Percentiles rank a stretch among this genome's conserved stretches.
Conservation (phyloP, 2,888 invertebrate genomes). For the Drosophila quasianomalipes region DNA sequence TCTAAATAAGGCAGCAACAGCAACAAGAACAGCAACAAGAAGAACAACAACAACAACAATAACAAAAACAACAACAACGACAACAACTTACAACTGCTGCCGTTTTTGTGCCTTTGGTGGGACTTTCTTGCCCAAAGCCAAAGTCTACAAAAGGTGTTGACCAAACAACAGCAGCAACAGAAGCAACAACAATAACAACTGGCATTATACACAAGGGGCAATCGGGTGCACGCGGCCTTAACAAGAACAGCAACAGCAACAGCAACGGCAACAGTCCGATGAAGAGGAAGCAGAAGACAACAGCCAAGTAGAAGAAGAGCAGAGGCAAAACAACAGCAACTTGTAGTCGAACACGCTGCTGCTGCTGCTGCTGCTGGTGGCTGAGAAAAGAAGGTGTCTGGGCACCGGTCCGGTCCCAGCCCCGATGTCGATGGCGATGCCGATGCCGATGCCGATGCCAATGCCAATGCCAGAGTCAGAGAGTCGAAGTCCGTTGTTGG, state of each 20-base stretch:
- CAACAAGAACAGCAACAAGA: slow-evolving; percentile 31
- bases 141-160: slow-evolving; percentile 78
- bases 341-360: slow-evolving; percentile 47
- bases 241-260: slow-evolving; percentile 51
- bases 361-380: slow-evolving; percentile 23
- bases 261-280: slow-evolving; percentile 13
- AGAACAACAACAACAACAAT: slow-evolving; percentile 28
- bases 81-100: slow-evolving; percentile 75
- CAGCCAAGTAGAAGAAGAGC: slow-evolving; percentile 18
- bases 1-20: slow-evolving; percentile 37
- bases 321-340: slow-evolving; percentile 36
- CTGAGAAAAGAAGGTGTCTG: slow-evolving; percentile 45
- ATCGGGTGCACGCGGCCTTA: slow-evolving; percentile 38
- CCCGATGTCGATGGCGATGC: slow-evolving; percentile 15
- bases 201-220: slow-evolving; percentile 49
- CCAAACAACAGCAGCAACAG: slow-evolving; percentile 65
- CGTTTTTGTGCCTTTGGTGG: slow-evolving; percentile 56
- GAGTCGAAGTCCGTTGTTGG: slow-evolving; percentile 43
- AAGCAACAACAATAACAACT: slow-evolving; percentile 45
- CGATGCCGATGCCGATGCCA: slow-evolving; percentile 6
- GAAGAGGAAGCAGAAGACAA: slow-evolving; percentile 18
- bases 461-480: slow-evolving; percentile 33
- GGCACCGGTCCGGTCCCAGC: slow-evolving; percentile 34
- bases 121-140: slow-evolving; percentile 72
- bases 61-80: slow-evolving; percentile 30